Conservation (phyloP, 1,140 invertebrate species). For the Lepidurus couesii region DNA sequence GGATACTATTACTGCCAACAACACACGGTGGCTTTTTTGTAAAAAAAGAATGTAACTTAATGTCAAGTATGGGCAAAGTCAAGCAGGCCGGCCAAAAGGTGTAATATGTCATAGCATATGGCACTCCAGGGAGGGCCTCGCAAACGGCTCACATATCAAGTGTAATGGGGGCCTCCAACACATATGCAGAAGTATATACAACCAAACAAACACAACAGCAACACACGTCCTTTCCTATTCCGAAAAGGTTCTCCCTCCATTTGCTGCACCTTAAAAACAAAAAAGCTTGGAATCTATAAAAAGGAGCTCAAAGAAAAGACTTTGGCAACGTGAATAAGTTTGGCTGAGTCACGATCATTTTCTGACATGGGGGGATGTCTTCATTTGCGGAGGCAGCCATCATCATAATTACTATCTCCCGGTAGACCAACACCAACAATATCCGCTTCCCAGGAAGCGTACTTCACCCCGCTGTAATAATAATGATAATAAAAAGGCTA, state of each 20-base stretch:
- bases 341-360: constrained; percentile 19
- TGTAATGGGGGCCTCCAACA: background rate
- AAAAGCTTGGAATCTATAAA: background rate
- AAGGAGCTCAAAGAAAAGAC: background rate
- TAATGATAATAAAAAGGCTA: background rate
- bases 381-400: background rate
- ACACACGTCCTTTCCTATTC: background rate
- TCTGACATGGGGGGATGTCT: background rate
- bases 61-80: constrained; percentile 21
- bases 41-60: constrained; percentile 5
- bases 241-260: background rate
- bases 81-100: constrained; percentile 13
- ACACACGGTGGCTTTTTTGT: background rate
- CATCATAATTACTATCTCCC: constrained; percentile 1
- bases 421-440: background rate
- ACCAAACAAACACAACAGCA: constrained; percentile 10
- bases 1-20: constrained; percentile 19
- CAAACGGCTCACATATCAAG: constrained; percentile 21
- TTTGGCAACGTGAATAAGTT: background rate
- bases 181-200: constrained; percentile 22
- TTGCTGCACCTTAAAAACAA: background rate
- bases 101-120: constrained; percentile 22
- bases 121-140: constrained; percentile 12
- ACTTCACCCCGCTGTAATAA: background rate
- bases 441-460: background rate